A percentile compares a stretch with the other conserved stretches of the same genome.
Conservation (phyloP, 2,797 vertebrate species). For the Lateolabrax maculatus region DNA sequence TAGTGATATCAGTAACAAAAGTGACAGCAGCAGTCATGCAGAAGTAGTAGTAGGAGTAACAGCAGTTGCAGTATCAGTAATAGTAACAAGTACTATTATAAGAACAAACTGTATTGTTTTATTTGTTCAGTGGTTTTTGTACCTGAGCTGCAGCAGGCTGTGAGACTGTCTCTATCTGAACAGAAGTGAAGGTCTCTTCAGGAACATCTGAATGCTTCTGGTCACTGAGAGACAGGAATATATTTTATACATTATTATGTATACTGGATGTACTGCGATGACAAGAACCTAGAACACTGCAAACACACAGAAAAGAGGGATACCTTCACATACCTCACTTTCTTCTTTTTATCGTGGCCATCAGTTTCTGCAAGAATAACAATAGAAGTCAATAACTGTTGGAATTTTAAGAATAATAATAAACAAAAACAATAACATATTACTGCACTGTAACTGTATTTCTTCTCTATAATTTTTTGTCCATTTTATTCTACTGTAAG, state of each 20-base stretch:
- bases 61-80: not conserved
- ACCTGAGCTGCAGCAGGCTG: conserved; percentile 41
- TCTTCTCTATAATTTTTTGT: not conserved
- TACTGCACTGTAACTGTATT: not conserved
- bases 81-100: not conserved
- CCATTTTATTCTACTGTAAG: not conserved
- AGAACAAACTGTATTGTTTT: not conserved
- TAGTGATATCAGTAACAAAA: accelerated
- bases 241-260: not conserved
- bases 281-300: not conserved
- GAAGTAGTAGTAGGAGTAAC: not conserved
- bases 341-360: conserved; percentile 31
- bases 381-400: too few relatives aligned
- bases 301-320: not conserved
- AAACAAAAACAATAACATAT: too few relatives aligned
- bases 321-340: conserved; percentile 61
- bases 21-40: not conserved
- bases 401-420: too few relatives aligned
- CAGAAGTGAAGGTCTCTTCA: conserved; percentile 17
- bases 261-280: not conserved
- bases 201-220: conserved; percentile 36
- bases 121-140: not conserved
- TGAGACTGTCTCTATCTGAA: conserved; percentile 28
- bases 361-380: conserved; percentile 61
- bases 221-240: conserved; percentile 39